Evolutionary conservation across 2,797 vertebrate genomes (phyloP).

Genomic region (Argentina silus): DNA sequence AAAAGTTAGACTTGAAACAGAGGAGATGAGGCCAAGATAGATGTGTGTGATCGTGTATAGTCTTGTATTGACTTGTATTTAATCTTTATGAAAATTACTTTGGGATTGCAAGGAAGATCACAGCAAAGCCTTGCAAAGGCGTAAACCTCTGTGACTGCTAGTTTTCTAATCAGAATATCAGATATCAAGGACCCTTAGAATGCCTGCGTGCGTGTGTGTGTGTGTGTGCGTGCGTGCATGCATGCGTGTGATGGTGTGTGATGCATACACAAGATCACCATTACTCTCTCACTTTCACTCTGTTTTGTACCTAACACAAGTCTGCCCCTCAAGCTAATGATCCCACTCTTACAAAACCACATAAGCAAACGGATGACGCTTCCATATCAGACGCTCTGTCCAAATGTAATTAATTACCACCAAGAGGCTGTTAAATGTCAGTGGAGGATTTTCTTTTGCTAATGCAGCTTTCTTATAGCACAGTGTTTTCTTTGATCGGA

Average conservation of each 20-base stretch:
- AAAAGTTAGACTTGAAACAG: not conserved
- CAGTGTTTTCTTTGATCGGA: not conserved
- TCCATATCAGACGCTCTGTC: not conserved
- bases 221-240: not conserved
- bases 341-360: not conserved
- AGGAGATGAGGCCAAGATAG: not conserved
- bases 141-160: too few relatives aligned
- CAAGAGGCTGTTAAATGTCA: conserved; percentile 21
- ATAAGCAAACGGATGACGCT: not conserved
- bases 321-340: too few relatives aligned
- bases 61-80: too few relatives aligned
- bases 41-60: not conserved
- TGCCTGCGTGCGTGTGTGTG: not conserved
- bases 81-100: too few relatives aligned
- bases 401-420: not conserved
- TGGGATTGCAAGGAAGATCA: too few relatives aligned
- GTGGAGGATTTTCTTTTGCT: conserved; percentile 9
- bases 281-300: not conserved
- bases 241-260: not conserved
- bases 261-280: not conserved
- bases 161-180: not conserved
- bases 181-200: not conserved
- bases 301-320: not conserved
- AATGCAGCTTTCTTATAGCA: conserved; percentile 5
- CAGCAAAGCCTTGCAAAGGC: too few relatives aligned